These are phyloP conservation scores for Lepus americanus DNA, from an alignment of 2,113 vertebrate species.

Conservation along the genomic window DNA sequence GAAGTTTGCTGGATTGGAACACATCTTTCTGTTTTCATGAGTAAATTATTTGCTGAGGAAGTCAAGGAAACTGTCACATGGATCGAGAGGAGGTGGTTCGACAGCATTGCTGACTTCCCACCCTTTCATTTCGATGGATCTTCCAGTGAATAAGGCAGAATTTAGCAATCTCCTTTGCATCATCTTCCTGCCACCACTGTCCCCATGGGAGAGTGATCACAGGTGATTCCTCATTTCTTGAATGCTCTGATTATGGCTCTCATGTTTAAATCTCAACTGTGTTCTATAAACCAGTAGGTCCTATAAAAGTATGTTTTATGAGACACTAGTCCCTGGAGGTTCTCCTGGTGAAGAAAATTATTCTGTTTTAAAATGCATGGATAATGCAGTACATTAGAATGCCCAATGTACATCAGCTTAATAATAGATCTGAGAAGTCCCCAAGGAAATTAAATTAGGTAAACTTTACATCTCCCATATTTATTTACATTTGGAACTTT, in stretches of 20 bases:
- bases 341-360: background rate
- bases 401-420: background rate
- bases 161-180: background rate
- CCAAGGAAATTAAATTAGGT: background rate
- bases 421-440: background rate
- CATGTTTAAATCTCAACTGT: background rate
- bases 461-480: background rate
- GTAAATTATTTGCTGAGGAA: background rate
- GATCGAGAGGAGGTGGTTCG: background rate
- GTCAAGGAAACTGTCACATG: background rate
- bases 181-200: fast-evolving
- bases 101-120: background rate
- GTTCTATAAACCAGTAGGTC: background rate
- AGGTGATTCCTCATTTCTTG: background rate
- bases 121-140: background rate
- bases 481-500: background rate
- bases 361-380: background rate
- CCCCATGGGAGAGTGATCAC: background rate
- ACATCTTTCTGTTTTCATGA: background rate
- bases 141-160: background rate
- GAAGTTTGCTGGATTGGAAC: conserved; percentile 3
- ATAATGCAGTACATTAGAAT: background rate
- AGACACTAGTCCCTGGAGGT: background rate
- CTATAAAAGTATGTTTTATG: background rate
- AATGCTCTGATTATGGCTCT: background rate